Percentiles rank a stretch among this genome's conserved stretches.
Conservation (phyloP, 2,113 vertebrate genomes). For the Cyphomyrus discorhynchus region DNA sequence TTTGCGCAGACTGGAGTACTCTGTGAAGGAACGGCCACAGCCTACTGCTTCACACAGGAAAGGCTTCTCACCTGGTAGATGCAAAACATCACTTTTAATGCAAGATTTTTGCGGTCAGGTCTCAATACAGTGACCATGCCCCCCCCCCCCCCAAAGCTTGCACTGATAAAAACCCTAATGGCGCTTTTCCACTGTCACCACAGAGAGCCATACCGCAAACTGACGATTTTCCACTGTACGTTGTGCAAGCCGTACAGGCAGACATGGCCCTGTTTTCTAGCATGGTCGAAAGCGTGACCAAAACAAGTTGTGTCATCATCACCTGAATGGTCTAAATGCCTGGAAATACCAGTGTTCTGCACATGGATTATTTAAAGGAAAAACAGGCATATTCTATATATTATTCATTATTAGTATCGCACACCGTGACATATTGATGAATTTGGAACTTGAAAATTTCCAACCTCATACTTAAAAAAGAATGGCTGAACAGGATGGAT, state of each 20-base stretch:
- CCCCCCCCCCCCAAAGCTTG: neutral
- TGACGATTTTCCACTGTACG: neutral
- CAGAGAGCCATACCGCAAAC: neutral
- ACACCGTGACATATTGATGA: neutral
- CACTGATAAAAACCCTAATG: neutral
- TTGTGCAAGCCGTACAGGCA: neutral
- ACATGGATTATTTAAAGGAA: neutral
- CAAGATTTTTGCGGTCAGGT: neutral
- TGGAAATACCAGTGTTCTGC: neutral
- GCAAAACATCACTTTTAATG: neutral
- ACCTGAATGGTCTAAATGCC: neutral
- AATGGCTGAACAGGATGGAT: neutral
- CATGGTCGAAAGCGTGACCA: neutral
- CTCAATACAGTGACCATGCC: neutral
- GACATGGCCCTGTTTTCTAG: neutral
- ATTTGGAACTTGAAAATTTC: neutral
- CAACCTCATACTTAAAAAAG: neutral
- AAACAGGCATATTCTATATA: neutral
- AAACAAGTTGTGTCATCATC: neutral
- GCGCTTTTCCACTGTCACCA: neutral
- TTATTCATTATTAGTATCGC: neutral
- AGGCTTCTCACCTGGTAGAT: conserved; percentile 81
- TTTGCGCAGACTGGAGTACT: conserved; percentile 97
- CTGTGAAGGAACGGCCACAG: conserved; percentile 92
- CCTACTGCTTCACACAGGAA: conserved; percentile 90